These are phyloP conservation scores for Xenopus tropicalis DNA, from an alignment of 2,113 vertebrate species.

Conservation along the genomic window UCB_Xtro_10.0 CM004452.2:22016501-22017000, in stretches of 20 bases:
- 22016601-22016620: background rate
- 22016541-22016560: background rate
- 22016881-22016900: too few species aligned
- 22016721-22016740: background rate
- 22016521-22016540: too few species aligned
- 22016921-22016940: background rate
- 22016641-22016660: background rate
- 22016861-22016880: too few species aligned
- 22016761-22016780: too few species aligned
- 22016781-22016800: too few species aligned
- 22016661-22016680: too few species aligned
- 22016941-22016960: background rate
- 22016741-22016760: conserved; percentile 3
- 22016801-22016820: too few species aligned
- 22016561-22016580: background rate
- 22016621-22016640: background rate
- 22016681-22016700: background rate
- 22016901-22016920: background rate
- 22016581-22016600: background rate
- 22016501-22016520: too few species aligned
- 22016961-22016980: background rate
- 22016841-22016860: too few species aligned
- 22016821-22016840: too few species aligned
- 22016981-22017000: background rate
- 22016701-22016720: background rate